phyloP scores from a whole-genome alignment of 2,113 vertebrate genomes.

The Bambusicola thoracicus region DNA sequence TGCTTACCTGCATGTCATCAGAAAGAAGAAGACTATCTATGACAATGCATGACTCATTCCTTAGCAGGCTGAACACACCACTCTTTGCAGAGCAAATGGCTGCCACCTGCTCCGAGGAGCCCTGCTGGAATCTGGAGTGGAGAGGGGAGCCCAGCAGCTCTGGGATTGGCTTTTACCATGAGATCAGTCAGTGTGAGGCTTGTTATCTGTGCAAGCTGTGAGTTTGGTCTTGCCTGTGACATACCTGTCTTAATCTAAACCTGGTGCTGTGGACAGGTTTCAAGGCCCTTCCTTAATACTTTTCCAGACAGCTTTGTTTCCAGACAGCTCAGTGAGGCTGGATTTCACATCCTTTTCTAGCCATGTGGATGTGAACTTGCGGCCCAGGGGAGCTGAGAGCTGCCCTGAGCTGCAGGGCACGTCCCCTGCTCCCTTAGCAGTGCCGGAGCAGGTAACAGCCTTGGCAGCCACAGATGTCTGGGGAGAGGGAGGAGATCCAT shows the following conservation, averaged over 20 bases:
- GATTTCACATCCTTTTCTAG: conserved; percentile 44
- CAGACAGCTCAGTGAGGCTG: conserved; percentile 5
- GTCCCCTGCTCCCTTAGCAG: not conserved
- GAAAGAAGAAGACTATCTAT: not conserved
- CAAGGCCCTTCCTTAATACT: not conserved
- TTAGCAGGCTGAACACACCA: not conserved
- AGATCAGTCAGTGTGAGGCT: not conserved
- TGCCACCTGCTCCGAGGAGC: not conserved
- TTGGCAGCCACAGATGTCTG: not conserved
- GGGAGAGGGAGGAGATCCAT: not conserved
- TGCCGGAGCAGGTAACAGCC: not conserved
- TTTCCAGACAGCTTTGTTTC: conserved; percentile 61
- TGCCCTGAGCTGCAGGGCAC: accelerated
- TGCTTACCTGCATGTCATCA: not conserved
- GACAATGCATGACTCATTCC: not conserved
- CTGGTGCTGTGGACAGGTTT: conserved; percentile 32
- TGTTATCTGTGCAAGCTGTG: not conserved
- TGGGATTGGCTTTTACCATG: not conserved
- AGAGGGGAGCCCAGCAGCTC: not conserved
- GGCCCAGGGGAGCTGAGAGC: not conserved
- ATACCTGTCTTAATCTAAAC: conserved; percentile 53
- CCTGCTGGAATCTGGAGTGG: not conserved
- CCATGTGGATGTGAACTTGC: not conserved
- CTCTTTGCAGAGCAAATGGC: not conserved
- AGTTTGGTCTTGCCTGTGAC: not conserved